These are phyloP conservation scores for Albula goreensis DNA, from an alignment of 2,113 vertebrate species.

Conservation along the genomic window DNA sequence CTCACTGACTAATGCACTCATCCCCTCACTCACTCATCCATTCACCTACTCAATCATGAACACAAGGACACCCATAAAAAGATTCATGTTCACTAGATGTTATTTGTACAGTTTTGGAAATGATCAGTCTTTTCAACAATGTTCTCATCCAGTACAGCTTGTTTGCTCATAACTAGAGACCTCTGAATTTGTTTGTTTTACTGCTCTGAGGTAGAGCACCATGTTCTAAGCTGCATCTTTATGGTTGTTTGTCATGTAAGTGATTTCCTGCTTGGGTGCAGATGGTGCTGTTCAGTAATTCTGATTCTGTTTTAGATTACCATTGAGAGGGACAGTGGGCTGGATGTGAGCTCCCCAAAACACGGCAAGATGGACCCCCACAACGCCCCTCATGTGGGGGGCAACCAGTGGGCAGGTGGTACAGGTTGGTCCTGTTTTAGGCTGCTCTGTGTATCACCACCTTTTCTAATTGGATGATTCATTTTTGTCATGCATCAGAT, in stretches of 20 bases:
- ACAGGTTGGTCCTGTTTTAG: conserved; percentile 75
- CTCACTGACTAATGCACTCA: too few species aligned
- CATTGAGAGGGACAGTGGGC: conserved; percentile 83
- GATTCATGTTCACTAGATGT: too few species aligned
- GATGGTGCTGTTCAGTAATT: background rate
- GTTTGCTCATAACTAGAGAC: too few species aligned
- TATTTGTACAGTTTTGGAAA: too few species aligned
- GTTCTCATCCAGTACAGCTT: too few species aligned
- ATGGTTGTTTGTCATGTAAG: background rate
- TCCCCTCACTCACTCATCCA: too few species aligned
- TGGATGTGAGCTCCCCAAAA: conserved; percentile 89
- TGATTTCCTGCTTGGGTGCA: background rate
- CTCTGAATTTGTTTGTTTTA: background rate
- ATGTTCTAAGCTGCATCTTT: background rate
- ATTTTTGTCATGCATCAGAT: background rate
- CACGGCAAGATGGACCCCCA: conserved; percentile 85
- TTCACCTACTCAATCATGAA: too few species aligned
- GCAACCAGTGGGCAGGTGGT: conserved; percentile 94
- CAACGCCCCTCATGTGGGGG: conserved; percentile 88
- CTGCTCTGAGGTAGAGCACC: background rate
- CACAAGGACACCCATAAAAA: too few species aligned
- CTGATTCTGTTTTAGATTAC: conserved; percentile 78
- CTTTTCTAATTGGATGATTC: background rate
- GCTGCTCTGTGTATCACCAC: background rate
- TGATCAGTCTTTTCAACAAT: too few species aligned